These are phyloP conservation scores for Spinibarbus caldwelli DNA, from an alignment of 2,797 vertebrate genomes.

Conservation along the genomic window DNA sequence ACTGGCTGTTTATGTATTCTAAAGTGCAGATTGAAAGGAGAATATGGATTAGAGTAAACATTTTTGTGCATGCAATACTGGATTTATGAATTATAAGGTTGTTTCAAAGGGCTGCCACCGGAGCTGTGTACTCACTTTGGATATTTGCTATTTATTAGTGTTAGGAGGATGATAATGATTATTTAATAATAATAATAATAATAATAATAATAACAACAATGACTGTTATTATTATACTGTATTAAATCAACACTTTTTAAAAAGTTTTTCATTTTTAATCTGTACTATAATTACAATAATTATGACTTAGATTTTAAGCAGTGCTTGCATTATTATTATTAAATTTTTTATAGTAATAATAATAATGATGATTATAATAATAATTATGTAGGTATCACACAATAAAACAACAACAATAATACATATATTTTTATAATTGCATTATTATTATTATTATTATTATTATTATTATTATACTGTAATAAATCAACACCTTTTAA, in stretches of 20 bases:
- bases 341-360: too few species aligned
- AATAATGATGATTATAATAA: too few species aligned
- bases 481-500: neutral
- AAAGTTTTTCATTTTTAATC: neutral
- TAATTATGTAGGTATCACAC: too few species aligned
- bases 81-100: neutral
- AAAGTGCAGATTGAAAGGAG: slow-evolving; percentile 43
- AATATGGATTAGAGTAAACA: slow-evolving; percentile 43
- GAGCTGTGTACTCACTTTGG: neutral
- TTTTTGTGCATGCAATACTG: neutral
- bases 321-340: too few species aligned
- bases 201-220: too few species aligned
- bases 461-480: too few species aligned
- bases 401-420: too few species aligned
- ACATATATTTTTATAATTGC: too few species aligned
- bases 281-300: neutral
- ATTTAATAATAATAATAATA: too few species aligned
- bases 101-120: neutral
- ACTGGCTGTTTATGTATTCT: neutral
- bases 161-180: too few species aligned
- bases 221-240: too few species aligned
- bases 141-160: neutral
- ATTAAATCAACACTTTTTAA: neutral
- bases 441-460: too few species aligned
- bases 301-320: neutral